Evolutionary conservation across 2,797 vertebrate species (phyloP).

Genomic region (Epinephelus awoara): DNA sequence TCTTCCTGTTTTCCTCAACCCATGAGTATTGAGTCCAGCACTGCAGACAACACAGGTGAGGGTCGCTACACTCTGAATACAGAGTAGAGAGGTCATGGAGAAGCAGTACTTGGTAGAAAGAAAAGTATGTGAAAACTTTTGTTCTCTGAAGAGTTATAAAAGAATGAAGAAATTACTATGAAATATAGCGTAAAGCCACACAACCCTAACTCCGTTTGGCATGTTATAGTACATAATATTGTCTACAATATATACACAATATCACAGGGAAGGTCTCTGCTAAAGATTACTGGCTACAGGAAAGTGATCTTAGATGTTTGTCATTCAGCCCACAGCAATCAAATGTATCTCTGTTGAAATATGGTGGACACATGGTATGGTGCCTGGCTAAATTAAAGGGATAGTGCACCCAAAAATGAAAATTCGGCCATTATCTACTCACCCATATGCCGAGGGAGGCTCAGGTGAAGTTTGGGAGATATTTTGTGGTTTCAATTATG

Average conservation of each 20-base stretch:
- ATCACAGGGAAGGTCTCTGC: background rate
- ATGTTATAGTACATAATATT: background rate
- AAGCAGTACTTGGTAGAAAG: slow-evolving; percentile 42
- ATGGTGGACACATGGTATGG: too few species aligned
- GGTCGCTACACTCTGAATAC: slow-evolving; percentile 10
- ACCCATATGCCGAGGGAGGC: too few species aligned
- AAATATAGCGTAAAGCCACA: background rate
- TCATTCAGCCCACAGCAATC: background rate
- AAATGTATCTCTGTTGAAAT: too few species aligned
- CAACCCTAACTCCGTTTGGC: background rate
- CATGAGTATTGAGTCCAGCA: slow-evolving; percentile 79
- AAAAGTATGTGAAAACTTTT: slow-evolving; percentile 10
- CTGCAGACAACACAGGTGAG: slow-evolving; percentile 84
- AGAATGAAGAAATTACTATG: slow-evolving; percentile 19
- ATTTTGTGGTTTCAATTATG: too few species aligned
- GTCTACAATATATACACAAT: background rate
- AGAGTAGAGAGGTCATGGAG: slow-evolving; percentile 14
- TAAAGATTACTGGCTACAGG: background rate
- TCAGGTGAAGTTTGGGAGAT: too few species aligned
- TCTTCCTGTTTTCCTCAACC: slow-evolving; percentile 84
- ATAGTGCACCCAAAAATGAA: too few species aligned
- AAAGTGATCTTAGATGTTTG: slow-evolving; percentile 2
- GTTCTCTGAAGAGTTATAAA: slow-evolving; percentile 12
- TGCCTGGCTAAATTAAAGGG: too few species aligned
- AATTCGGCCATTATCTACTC: too few species aligned